These are phyloP conservation scores for Bambusicola thoracicus DNA, from an alignment of 2,113 vertebrate species.

Conservation along the genomic window DNA sequence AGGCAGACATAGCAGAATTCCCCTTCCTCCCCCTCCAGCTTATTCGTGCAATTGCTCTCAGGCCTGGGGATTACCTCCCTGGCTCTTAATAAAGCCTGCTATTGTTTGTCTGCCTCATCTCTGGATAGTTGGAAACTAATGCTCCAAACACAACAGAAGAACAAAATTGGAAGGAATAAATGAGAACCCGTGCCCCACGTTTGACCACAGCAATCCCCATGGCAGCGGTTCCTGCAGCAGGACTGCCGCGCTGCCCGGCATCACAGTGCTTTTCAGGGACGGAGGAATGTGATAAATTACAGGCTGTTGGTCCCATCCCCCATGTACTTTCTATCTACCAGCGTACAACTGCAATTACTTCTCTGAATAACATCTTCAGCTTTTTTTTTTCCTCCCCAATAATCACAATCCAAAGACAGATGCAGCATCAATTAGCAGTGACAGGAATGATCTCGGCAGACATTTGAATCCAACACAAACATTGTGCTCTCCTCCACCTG, in stretches of 20 bases:
- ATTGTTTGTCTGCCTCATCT: constrained; percentile 38
- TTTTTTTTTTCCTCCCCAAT: background rate
- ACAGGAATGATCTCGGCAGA: constrained; percentile 63
- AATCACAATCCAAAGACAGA: constrained; percentile 63
- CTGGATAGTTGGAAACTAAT: constrained; percentile 48
- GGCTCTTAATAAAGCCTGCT: constrained; percentile 43
- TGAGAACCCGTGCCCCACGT: constrained; percentile 32
- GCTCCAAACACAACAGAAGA: constrained; percentile 47
- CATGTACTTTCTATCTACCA: constrained; percentile 29
- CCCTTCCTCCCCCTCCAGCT: constrained; percentile 15
- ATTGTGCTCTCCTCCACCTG: constrained; percentile 62
- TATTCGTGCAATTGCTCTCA: background rate
- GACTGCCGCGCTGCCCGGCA: background rate
- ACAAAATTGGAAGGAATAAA: constrained; percentile 51
- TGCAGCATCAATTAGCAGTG: constrained; percentile 66
- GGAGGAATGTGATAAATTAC: constrained; percentile 60
- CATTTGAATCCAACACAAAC: constrained; percentile 66
- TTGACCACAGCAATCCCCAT: constrained; percentile 45
- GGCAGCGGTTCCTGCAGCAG: constrained; percentile 39
- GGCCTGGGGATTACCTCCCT: constrained; percentile 2
- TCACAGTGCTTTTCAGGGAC: constrained; percentile 43
- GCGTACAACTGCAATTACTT: constrained; percentile 65
- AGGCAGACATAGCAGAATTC: background rate
- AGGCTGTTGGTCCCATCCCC: constrained; percentile 48
- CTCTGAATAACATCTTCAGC: constrained; percentile 57